Evolutionary conservation across 2,797 vertebrate genomes (phyloP), one percentile per base, ranked within the genome.

Genomic region (Brachyalestes nurse): DNA sequence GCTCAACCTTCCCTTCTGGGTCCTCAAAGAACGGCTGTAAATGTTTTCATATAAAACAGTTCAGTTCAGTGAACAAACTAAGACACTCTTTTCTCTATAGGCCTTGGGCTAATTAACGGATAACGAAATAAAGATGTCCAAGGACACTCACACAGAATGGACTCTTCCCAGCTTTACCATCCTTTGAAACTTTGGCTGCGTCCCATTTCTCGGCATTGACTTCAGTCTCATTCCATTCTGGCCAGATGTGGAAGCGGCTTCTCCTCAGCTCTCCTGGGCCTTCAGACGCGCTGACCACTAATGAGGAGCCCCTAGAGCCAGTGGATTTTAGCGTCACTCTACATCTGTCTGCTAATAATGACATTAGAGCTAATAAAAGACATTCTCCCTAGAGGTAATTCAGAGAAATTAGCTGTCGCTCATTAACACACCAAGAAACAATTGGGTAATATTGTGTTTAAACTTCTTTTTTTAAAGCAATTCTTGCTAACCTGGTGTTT

Each of bases 201-300:
- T 97, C 96, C 97, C 97, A 98, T 88, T 96, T 98, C 90, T 98
- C 98, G 25, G 91, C 89, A 87, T 89, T 95, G 85, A 99, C 85
- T 55, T 98, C 96, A 1, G 89, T 87, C 80, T 99, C 97, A n/a
- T 86, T 96, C 97, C 97, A 99, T 87, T 97, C 97, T 0, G 97
- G 96, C 97, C 97, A 99, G 78, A 98, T 87, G 2, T 92, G 87
- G 82, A 92, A 92, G 70, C 72, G 93, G 81, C 79, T 86, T 62
- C 86, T 95, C 82, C 82, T 91, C 8, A 80, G 75, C 65, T 93
- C 92, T 0, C 16, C 65, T 0, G 84, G 82, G 77, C 75, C 83
- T 17, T 88, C 84, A 14, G 79, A 42, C 28, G 82, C 42, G 75
- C 95, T 96, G 86, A 1, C 86, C 57, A 88, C 40, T 80, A 19